Evolutionary conservation across 2,888 invertebrate species (phyloP), one percentile per base, ranked within the genome.

Genomic region (Sthenelais limicola): DNA sequence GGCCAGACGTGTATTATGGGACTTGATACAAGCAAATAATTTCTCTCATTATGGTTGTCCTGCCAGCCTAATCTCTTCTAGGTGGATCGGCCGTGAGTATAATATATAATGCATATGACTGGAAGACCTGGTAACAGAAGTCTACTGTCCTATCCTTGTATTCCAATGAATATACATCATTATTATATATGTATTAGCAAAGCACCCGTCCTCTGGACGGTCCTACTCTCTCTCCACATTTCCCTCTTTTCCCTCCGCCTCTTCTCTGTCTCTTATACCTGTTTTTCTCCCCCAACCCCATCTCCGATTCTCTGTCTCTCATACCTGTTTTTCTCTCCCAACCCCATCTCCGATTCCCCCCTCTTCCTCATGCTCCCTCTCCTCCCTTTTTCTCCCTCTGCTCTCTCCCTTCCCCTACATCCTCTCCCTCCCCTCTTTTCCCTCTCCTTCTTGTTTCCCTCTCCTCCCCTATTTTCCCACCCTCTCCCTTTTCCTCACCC

Each of bases 171-270:
- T n/a, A n/a, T n/a, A n/a, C n/a, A n/a, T n/a, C n/a, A n/a, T n/a
- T n/a, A n/a, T n/a, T n/a, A n/a, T n/a, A n/a, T n/a, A n/a, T n/a
- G n/a, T n/a, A n/a, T n/a, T n/a, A n/a, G n/a, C n/a, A n/a, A n/a
- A n/a, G n/a, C n/a, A n/a, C n/a, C n/a, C n/a, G n/a, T n/a, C n/a
- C n/a, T n/a, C n/a, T n/a, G 7, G n/a, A 7, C 51, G 51, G 21
- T n/a, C 51, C 51, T 51, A 51, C 21, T 51, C 21, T 26, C 21
- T 26, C 51, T 51, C 21, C 51, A n/a, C n/a, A n/a, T 51, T 51
- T 26, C 51, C 51, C 21, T n/a, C 51, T n/a, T n/a, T n/a, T n/a
- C 51, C 21, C 51, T n/a, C 7, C 51, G 21, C 9, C 51, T 26
- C 21, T 26, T n/a, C 24, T 26, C 51, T 5, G 21, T 26, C 21